Conservation (phyloP, 2,113 vertebrate species). For the Crotophaga sulcirostris region DNA sequence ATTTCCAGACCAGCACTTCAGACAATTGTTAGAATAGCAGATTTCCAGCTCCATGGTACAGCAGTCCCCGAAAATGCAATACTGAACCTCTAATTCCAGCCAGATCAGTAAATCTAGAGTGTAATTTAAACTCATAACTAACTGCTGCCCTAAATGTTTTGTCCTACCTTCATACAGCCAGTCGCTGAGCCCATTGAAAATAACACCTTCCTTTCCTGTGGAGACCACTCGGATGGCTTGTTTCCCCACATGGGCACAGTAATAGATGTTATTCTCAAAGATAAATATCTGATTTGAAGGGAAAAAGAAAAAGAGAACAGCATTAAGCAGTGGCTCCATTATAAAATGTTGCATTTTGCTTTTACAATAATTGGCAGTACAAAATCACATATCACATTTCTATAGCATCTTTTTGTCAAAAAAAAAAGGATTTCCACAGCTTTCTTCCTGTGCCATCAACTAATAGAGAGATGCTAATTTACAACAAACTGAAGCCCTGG, state of each 20-base stretch:
- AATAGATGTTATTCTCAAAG: constrained; percentile 99
- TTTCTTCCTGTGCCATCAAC: not conserved
- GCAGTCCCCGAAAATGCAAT: not conserved
- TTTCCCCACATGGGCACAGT: constrained; percentile 90
- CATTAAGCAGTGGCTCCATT: not conserved
- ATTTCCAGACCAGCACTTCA: not conserved
- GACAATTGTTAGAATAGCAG: not conserved
- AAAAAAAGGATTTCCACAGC: constrained; percentile 1
- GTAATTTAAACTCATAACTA: not conserved
- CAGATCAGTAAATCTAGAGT: not conserved
- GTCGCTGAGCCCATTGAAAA: constrained; percentile 96
- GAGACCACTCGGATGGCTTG: constrained; percentile 96
- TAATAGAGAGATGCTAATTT: constrained; percentile 33
- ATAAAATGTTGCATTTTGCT: not conserved
- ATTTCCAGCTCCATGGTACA: not conserved
- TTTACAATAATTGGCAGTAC: not conserved
- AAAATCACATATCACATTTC: constrained; percentile 15
- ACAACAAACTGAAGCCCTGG: not conserved
- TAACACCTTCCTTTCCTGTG: constrained; percentile 91
- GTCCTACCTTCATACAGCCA: constrained; percentile 97
- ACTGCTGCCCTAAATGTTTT: not conserved
- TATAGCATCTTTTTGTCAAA: not conserved
- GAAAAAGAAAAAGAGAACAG: constrained; percentile 35
- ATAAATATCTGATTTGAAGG: constrained; percentile 88
- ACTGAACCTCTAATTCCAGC: not conserved